A percentile compares a stretch with the other conserved stretches of the same genome.
These are phyloP conservation scores for Astreopora myriophthalma DNA, from an alignment of 64 coral and sea anemone genomes.

Conservation along the genomic window DNA sequence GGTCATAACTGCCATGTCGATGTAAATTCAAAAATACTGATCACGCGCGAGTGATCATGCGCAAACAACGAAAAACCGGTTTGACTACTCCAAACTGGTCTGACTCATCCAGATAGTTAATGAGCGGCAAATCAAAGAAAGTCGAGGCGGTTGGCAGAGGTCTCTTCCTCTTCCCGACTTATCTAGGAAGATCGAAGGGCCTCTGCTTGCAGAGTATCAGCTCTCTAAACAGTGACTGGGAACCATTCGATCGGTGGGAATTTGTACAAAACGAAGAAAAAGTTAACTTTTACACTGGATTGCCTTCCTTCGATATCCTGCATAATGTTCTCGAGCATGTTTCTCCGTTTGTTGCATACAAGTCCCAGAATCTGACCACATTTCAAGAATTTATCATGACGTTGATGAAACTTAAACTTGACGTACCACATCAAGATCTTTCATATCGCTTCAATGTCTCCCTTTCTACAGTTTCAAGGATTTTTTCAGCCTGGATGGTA, in stretches of 20 bases:
- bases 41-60: too few relatives aligned
- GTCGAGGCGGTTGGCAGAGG: too few relatives aligned
- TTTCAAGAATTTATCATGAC: conserved; percentile 72
- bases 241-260: conserved; percentile 21
- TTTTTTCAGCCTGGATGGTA: not conserved
- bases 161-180: too few relatives aligned
- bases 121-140: too few relatives aligned
- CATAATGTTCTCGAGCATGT: conserved; percentile 4
- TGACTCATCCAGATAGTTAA: too few relatives aligned
- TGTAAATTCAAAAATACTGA: too few relatives aligned
- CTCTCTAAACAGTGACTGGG: not conserved
- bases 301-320: conserved; percentile 56
- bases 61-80: too few relatives aligned
- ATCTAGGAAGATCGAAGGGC: too few relatives aligned
- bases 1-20: too few relatives aligned
- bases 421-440: not conserved
- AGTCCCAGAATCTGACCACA: not conserved
- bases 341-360: conserved; percentile 11
- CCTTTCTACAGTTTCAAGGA: not conserved
- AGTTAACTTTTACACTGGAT: conserved; percentile 66
- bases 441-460: conserved; percentile 3
- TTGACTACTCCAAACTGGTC: too few relatives aligned
- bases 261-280: conserved; percentile 56
- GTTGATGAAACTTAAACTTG: not conserved
- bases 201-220: too few relatives aligned